These are phyloP conservation scores for Scatophagus argus DNA, from an alignment of 2,113 vertebrate genomes.

Conservation along the genomic window DNA sequence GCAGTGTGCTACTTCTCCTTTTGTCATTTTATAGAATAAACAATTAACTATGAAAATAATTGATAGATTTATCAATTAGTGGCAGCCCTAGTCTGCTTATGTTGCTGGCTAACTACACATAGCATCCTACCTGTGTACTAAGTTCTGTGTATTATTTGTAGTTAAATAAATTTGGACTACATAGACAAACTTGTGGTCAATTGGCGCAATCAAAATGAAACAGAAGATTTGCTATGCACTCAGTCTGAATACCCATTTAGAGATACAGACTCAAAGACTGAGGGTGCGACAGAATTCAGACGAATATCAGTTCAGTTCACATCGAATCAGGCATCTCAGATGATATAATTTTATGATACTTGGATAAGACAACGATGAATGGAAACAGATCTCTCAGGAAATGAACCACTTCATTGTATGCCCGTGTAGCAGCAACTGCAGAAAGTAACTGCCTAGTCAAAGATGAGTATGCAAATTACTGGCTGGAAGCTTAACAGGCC, in stretches of 20 bases:
- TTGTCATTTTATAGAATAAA: too few relatives aligned
- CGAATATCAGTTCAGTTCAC: background rate
- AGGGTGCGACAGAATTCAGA: background rate
- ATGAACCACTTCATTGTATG: background rate
- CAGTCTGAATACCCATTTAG: background rate
- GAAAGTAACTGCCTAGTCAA: background rate
- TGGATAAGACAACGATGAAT: background rate
- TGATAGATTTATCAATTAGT: too few relatives aligned
- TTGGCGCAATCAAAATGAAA: background rate
- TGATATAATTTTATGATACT: background rate
- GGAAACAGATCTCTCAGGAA: slow-evolving; percentile 14
- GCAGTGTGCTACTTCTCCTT: too few relatives aligned
- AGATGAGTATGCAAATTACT: background rate
- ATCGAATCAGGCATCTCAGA: background rate
- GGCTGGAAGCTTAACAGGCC: background rate
- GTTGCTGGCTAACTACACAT: background rate
- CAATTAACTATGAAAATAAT: too few relatives aligned
- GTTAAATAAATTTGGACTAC: background rate
- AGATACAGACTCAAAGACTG: background rate
- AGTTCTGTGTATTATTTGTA: background rate
- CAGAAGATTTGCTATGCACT: background rate
- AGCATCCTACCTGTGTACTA: background rate
- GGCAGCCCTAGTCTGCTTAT: background rate
- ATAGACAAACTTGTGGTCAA: background rate
- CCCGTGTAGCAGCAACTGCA: background rate